Base-by-base conservation (phyloP, 2,113 vertebrate species). In the Marcusenius ussheri region DNA sequence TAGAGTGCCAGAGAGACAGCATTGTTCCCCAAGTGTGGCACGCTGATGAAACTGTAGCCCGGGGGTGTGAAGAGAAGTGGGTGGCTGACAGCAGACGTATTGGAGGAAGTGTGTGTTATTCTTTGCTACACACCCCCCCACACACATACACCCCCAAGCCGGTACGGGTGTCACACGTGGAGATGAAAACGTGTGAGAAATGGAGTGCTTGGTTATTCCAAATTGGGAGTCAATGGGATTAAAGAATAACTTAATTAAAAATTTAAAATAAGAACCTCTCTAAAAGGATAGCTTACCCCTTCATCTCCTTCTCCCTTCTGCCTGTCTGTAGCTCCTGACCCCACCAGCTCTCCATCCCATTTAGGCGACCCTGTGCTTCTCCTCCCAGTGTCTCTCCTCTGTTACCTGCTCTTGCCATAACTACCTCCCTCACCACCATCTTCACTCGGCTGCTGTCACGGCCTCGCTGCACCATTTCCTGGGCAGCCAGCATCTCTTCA, bases 91-190 rank as follows among this genome's bases (percentile, higher is more conserved):
- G 45, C 45, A 84, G 39, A 47, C 39, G 3, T 84, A 46, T 84
- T 47, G 45, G 83, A 84, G 74, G 74, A 80, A 80, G 74, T 80
- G 24, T 83, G 80, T 46, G 83, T 24, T 84, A 84, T 46, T 84
- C 42, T 47, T 24, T n/a, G 45, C 21, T 19, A n/a, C n/a, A n/a
- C n/a, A n/a, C 11, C 49, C 47, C 49, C 17, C 1, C 17, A 1
- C 13, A 2, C 74, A 31, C 27, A 31, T 39, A 35, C 39, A 21
- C 19, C 3, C 17, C 39, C 83, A 84, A 47, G 45, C 21, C 1
- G 42, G 19, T 5, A 83, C 35, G 6, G 19, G 35, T 83, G 80
- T 83, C 83, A 84, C 46, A 47, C 42, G 7, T 47, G 39, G 45
- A 84, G 45, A 84, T 24, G 83, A 42, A 45, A 45, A 84, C 3